Evolutionary conservation across 1,140 invertebrate genomes (phyloP), one percentile per base, ranked within the genome.

Genomic region (Phymorhynchus buccinoides): DNA sequence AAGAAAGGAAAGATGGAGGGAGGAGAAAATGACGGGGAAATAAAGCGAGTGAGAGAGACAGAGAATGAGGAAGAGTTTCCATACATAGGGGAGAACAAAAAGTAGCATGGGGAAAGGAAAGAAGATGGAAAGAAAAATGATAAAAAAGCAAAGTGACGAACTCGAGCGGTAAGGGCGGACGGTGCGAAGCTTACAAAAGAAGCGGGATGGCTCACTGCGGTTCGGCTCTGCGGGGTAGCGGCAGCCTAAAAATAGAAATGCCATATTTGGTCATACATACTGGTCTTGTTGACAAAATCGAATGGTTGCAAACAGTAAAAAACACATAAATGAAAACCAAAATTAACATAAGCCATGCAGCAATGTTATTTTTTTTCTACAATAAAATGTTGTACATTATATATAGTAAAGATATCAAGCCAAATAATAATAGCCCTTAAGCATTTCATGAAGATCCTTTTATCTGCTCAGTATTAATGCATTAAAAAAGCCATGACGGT

Each of bases 221-320:
- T 37, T 22, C 52, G 80, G 80, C 80, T 82, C 80, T 82, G 80
- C 56, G 80, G 18, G 35, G 80, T 66, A 52, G 56, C 80, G 18
- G 80, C 80, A 66, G 80, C 80, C 52, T 82, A 82, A 41, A 82
- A 82, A 30, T 41, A 82, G 80, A 82, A 82, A 82, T 16, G 52
- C 52, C 73, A 75, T 30, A 27, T 41, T 22, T 41, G 37, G 73
- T 75, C 73, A 75, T 37, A 75, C 73, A 66, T 4, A 12, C 9
- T 9, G 9, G 9, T n/a, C 9, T 66, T 27, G 6, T n/a, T 52
- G n/a, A n/a, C n/a, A n/a, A n/a, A n/a, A n/a, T n/a, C n/a, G n/a
- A n/a, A n/a, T n/a, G n/a, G n/a, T n/a, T n/a, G n/a, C n/a, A n/a
- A n/a, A n/a, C n/a, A n/a, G n/a, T n/a, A n/a, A n/a, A n/a, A n/a